Evolutionary conservation across 2,888 invertebrate genomes (phyloP), one percentile per base, ranked within the genome.

Genomic region (Alsophila aescularia): DNA sequence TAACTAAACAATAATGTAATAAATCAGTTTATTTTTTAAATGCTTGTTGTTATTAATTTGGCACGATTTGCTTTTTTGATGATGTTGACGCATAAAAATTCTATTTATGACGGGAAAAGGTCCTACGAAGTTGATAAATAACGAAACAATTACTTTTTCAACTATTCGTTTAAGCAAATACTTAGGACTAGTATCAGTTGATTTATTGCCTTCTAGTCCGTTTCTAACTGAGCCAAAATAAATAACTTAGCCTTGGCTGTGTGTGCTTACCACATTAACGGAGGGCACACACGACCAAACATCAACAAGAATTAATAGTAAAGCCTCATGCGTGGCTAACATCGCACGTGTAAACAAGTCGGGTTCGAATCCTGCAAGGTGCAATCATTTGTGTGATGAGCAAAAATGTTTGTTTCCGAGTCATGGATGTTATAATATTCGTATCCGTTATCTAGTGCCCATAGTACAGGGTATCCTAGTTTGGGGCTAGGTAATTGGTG

Each of bases 181-280:
- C 34, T 34, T 44, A 40, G 34, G 32, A 16, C 35, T 9, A 32
- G 39, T 16, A 12, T 35, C 40, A 31, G 41, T 50, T 51, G 43
- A 49, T 49, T 49, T 58, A 51, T 51, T 54, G 27, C 44, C 18
- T 43, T 49, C 43, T 4, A 42, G 37, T 29, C 42, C 47, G 43
- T 34, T 49, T 24, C 37, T 37, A 39, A 48, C 21, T 39, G 21
- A 10, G 45, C 42, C 42, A 52, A 21, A 55, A 50, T 47, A 54
- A 60, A 56, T 44, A 53, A 34, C 13, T 13, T 43, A 34, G 44
- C 51, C 48, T 41, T 53, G 47, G 43, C 5, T n/a, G 29, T 39
- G 34, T 43, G 13, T 54, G 18, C 21, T 45, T 39, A 42, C n/a
- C n/a, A n/a, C n/a, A n/a, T n/a, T 52, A 43, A 54, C 6, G 43